Percentiles rank a stretch among this genome's conserved stretches.
Conservation (phyloP, 1,140 invertebrate genomes). For the Oncopodura yosiiana region DNA sequence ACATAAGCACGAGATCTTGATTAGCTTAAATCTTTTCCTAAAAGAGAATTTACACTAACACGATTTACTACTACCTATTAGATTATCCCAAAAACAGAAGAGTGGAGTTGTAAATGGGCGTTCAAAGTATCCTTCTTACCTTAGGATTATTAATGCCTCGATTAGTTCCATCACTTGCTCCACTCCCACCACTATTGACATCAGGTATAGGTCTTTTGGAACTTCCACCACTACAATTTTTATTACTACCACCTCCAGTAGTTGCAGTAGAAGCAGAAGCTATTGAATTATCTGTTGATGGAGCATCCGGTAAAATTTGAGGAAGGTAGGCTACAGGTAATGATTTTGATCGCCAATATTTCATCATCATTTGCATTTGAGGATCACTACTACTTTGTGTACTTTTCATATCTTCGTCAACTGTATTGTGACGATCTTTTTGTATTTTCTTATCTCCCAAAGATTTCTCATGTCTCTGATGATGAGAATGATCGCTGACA, state of each 20-base stretch:
- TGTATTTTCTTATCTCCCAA: too few relatives aligned
- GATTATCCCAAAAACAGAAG: too few relatives aligned
- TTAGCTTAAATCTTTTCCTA: too few relatives aligned
- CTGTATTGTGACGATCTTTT: too few relatives aligned
- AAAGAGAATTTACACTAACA: too few relatives aligned
- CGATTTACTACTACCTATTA: too few relatives aligned
- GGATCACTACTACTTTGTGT: neutral
- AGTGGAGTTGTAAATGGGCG: too few relatives aligned
- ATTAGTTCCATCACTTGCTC: conserved; percentile 11
- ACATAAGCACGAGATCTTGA: too few relatives aligned
- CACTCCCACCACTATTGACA: neutral
- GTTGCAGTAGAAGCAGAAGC: neutral
- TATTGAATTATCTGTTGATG: neutral
- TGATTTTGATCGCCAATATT: conserved; percentile 26
- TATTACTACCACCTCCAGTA: neutral
- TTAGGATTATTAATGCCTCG: conserved; percentile 16
- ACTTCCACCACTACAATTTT: neutral
- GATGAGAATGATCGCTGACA: too few relatives aligned
- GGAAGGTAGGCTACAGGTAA: conserved; percentile 26
- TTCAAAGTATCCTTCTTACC: too few relatives aligned
- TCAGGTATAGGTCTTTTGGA: neutral
- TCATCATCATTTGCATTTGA: conserved; percentile 18
- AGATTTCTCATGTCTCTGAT: too few relatives aligned
- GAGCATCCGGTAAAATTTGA: conserved; percentile 8
- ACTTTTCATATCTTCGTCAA: conserved; percentile 5